Conservation (phyloP, 2,113 vertebrate genomes). For the Syrrhaptes paradoxus region DNA sequence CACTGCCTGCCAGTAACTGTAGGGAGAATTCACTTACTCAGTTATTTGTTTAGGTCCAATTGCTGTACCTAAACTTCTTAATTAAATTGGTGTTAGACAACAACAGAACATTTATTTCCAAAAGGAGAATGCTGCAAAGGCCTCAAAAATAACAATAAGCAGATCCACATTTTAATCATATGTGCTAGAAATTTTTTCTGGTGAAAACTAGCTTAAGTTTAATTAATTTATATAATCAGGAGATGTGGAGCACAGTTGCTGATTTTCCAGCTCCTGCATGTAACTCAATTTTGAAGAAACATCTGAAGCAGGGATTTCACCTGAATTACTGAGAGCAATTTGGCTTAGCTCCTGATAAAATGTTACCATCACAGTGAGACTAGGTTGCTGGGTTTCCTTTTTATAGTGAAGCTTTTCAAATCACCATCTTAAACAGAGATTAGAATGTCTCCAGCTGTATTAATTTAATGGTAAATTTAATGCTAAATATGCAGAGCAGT, state of each 20-base stretch:
- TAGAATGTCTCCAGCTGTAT: slow-evolving; percentile 34
- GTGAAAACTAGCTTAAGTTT: neutral
- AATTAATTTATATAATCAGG: slow-evolving; percentile 10
- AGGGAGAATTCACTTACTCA: neutral
- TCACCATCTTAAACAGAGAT: slow-evolving; percentile 33
- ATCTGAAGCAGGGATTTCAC: slow-evolving; percentile 5
- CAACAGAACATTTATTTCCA: neutral
- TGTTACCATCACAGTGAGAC: neutral
- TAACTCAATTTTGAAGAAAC: slow-evolving; percentile 47
- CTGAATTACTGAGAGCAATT: slow-evolving; percentile 37
- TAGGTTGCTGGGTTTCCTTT: neutral
- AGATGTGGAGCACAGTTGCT: neutral
- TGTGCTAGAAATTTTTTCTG: neutral
- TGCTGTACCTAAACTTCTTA: neutral
- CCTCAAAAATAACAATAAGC: neutral
- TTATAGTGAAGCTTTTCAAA: slow-evolving; percentile 35
- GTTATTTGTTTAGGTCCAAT: neutral
- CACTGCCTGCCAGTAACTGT: neutral
- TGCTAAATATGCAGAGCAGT: slow-evolving; percentile 53
- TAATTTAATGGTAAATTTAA: slow-evolving; percentile 70
- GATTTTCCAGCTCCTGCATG: slow-evolving; percentile 22
- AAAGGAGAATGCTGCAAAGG: neutral
- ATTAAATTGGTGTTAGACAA: neutral
- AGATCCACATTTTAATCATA: neutral
- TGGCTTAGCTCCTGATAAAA: slow-evolving; percentile 40